A percentile compares a stretch with the other conserved stretches of the same genome.
Evolutionary conservation across 2,113 vertebrate species (phyloP).

Genomic region (Daubentonia madagascariensis): DNA sequence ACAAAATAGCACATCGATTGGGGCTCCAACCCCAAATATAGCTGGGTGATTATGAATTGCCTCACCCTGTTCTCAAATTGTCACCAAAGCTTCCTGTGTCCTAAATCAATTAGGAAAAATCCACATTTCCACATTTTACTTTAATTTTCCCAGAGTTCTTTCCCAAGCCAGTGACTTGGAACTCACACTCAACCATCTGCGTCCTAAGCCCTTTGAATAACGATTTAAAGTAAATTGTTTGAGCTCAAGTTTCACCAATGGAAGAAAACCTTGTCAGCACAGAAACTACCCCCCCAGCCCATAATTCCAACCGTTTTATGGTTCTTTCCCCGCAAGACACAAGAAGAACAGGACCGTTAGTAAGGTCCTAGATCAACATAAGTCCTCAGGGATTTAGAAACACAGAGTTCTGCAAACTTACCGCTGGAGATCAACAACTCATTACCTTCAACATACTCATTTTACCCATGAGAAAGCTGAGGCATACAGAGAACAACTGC

Average conservation of each 20-base stretch:
- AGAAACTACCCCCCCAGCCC: background rate
- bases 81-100: background rate
- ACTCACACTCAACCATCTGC: conserved; percentile 23
- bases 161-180: conserved; percentile 44
- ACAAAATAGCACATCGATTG: background rate
- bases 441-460: background rate
- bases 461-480: background rate
- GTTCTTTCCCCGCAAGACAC: background rate
- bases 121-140: background rate
- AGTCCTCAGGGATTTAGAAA: background rate
- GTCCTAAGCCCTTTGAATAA: conserved; percentile 49
- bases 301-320: background rate
- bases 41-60: background rate
- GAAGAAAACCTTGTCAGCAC: background rate
- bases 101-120: background rate
- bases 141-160: conserved; percentile 19
- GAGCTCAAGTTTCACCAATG: background rate
- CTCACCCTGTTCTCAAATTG: background rate
- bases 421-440: background rate
- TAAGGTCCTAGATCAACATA: background rate
- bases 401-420: background rate
- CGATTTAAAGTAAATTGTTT: conserved; percentile 37
- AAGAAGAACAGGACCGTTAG: background rate
- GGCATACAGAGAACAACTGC: background rate
- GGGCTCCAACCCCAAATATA: background rate